A percentile compares a stretch with the other conserved stretches of the same genome.
Evolutionary conservation across 2,888 invertebrate species (phyloP).

Genomic region (Scotopteryx bipunctaria): DNA sequence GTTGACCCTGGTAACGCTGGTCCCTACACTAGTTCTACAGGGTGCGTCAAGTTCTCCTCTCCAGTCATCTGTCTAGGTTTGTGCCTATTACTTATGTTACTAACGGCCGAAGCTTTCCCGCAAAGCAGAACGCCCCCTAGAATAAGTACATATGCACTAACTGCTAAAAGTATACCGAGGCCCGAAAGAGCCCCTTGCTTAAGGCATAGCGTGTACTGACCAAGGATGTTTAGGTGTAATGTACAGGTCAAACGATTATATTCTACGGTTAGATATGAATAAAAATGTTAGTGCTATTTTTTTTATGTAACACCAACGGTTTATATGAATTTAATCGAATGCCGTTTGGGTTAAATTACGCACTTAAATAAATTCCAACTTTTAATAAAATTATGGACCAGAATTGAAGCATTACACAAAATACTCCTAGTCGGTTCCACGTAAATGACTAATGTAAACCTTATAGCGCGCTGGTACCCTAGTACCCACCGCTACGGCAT

Average conservation of each 20-base stretch:
- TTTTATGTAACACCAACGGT: no score
- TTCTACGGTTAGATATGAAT: neutral
- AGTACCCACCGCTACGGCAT: constrained; percentile 53
- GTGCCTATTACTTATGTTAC: constrained; percentile 72
- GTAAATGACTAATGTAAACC: constrained; percentile 22
- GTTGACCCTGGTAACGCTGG: constrained; percentile 46
- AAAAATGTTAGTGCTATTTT: no score
- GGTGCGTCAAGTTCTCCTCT: constrained; percentile 66
- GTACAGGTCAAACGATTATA: constrained; percentile 9
- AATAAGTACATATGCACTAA: constrained; percentile 72
- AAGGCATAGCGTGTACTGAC: constrained; percentile 24
- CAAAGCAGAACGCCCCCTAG: constrained; percentile 59
- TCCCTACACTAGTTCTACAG: constrained; percentile 52
- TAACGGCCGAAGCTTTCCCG: constrained; percentile 57
- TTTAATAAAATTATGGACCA: neutral
- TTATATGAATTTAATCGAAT: neutral
- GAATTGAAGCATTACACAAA: constrained; percentile 19
- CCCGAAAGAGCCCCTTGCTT: constrained; percentile 70
- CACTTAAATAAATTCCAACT: neutral
- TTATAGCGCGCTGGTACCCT: constrained; percentile 30
- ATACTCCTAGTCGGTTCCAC: constrained; percentile 7
- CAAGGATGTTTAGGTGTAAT: constrained; percentile 21
- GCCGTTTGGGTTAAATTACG: constrained; percentile 5
- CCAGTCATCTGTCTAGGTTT: constrained; percentile 79
- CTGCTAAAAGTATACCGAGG: constrained; percentile 65